These are phyloP conservation scores for Edolisoma coerulescens DNA, from an alignment of 2,113 vertebrate genomes.

Conservation along the genomic window DNA sequence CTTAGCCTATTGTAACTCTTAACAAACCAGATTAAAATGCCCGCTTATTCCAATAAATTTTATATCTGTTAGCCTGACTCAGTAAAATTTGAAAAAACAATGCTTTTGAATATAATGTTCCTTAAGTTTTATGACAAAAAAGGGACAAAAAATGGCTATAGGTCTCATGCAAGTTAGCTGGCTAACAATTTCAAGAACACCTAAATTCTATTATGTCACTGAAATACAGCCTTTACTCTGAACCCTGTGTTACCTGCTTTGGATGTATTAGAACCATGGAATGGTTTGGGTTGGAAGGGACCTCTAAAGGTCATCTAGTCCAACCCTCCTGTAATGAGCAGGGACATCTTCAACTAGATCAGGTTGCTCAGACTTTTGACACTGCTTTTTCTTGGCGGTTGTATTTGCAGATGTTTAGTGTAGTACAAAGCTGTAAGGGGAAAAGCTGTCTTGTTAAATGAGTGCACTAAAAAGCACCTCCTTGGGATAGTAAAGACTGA, in stretches of 20 bases:
- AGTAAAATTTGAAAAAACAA: not conserved
- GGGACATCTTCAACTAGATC: not conserved
- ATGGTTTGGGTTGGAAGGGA: not conserved
- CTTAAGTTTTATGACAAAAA: not conserved
- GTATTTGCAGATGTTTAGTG: not conserved
- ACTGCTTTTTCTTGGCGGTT: not conserved
- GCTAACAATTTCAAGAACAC: not conserved
- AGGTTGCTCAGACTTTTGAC: not conserved
- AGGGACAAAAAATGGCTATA: not conserved
- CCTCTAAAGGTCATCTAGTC: not conserved
- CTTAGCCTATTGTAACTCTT: not conserved
- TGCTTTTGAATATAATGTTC: not conserved
- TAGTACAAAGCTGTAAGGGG: not conserved
- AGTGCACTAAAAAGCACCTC: not conserved
- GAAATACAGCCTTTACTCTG: not conserved
- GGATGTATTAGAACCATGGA: not conserved
- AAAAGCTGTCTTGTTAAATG: not conserved
- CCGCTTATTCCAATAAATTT: not conserved
- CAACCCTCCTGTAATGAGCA: not conserved
- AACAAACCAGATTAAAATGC: not conserved
- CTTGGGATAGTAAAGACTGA: not conserved
- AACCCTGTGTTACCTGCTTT: not conserved
- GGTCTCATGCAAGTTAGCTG: not conserved
- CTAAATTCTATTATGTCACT: not conserved
- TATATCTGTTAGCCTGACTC: not conserved